Percentiles rank a stretch among this genome's conserved stretches.
phyloP scores from a whole-genome alignment of 1,140 invertebrate species.

The Brachionus sp. region DNA sequence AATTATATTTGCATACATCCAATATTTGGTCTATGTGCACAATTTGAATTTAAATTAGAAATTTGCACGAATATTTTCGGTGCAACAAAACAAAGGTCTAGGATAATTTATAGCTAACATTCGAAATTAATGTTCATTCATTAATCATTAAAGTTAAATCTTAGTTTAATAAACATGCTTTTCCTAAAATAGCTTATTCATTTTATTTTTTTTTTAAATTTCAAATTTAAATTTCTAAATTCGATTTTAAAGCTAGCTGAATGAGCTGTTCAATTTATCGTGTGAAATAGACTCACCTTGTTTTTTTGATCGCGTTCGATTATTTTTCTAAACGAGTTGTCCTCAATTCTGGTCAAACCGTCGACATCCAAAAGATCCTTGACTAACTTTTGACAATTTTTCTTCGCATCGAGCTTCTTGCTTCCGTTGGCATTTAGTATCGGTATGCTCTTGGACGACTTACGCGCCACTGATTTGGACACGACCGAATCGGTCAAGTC shows the following conservation, averaged over 20 bases:
- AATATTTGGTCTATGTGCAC: neutral
- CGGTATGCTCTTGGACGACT: slow-evolving; percentile 16
- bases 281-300: neutral
- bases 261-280: neutral
- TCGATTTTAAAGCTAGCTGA: too few species aligned
- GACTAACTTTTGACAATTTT: neutral
- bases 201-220: too few species aligned
- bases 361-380: slow-evolving; percentile 16
- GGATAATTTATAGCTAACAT: too few species aligned
- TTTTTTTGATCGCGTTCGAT: neutral
- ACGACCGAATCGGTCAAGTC: neutral
- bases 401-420: neutral
- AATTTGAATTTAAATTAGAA: neutral
- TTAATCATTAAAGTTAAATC: too few species aligned
- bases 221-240: too few species aligned
- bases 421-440: neutral
- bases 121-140: too few species aligned
- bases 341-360: slow-evolving; percentile 15
- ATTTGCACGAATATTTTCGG: too few species aligned
- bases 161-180: too few species aligned
- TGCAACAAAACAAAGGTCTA: too few species aligned
- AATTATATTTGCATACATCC: neutral
- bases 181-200: too few species aligned
- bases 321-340: neutral
- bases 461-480: neutral